Evolutionary conservation across 2,113 vertebrate species (phyloP), one percentile per base, ranked within the genome.

Genomic region (Myotis lucifugus): DNA sequence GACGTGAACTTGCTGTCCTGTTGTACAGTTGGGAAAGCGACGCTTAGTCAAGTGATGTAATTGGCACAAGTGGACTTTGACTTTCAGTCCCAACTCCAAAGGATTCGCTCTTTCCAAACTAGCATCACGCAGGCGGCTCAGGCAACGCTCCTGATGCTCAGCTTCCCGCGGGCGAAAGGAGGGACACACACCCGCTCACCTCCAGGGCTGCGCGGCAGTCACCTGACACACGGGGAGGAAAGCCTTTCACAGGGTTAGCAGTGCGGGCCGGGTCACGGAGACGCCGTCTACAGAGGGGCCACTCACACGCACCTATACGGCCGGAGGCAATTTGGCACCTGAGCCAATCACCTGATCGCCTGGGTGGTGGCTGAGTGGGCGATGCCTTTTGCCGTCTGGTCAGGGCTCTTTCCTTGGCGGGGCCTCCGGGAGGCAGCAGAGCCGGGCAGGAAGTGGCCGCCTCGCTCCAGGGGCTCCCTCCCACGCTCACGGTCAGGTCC

Each of bases 111-210:
- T 85, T 67, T 69, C 50, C n/a, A 50, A 61, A 67, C 21, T 19
- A 14, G 3, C 27, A 14, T 79, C 27, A 42, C 48, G 15, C 19
- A 10, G n/a, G 54, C 54, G 91, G 29, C 5, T 54, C 59, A 32
- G n/a, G 77, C 74, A 76, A 85, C 25, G 37, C n/a, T n/a, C 46
- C 21, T 13, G 18, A 32, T 6, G 27, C 23, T 84, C 27, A 1
- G 25, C 5, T 81, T 61, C 56, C 46, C 8, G 27, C 13, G 29
- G 27, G 21, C 42, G 12, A 59, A 9, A 34, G 72, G 37, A 32
- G 12, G 11, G 37, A 18, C 11, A 3, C 1, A 79, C 6, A 1
- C 2, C n/a, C 25, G 15, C 27, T 56, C 6, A 6, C 54, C 1
- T 95, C 79, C 0, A 5, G 6, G 17, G 37, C 40, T 29, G 17